Evolutionary conservation across 1,140 invertebrate species (phyloP), one percentile per base, ranked within the genome.

Genomic region (Xylocopa sonorina): DNA sequence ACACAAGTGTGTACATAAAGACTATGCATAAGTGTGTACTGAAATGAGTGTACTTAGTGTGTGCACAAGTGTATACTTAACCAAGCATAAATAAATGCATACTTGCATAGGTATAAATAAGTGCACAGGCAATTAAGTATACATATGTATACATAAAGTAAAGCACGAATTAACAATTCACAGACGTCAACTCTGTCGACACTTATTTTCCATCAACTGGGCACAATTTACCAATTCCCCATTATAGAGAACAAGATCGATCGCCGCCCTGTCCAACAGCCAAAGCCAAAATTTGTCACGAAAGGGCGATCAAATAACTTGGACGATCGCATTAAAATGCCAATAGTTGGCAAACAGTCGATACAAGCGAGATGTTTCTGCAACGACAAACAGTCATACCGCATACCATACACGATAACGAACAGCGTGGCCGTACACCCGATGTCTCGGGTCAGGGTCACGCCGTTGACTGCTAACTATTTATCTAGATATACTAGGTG

Each of bases 401-500:
- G 34, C 14, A 50, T 3, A 62, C 41, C 3, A n/a, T n/a, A n/a
- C n/a, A n/a, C n/a, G n/a, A 21, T 38, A 51, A 53, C 21, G n/a
- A 4, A 5, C 12, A 1, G 24, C 14, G 38, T 38, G 38, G n/a
- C n/a, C n/a, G n/a, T n/a, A 38, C 9, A 38, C 38, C 2, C 18
- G 66, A 12, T 66, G 18, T 34, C 32, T 7, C 12, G 32, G n/a
- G 21, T 2, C 32, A 60, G 32, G 9, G 9, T 27, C 16, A 34
- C 18, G 48, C 21, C 57, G 46, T 21, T 41, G 78, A 62, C 21
- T 41, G 66, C 66, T 72, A 72, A 73, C 60, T 80, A 80, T 76
- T 80, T 76, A 80, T 80, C 38, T 80, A 76, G 29, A 53, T 76
- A 14, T 68, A 68, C 38, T 73, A 46, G 27, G 6, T 58, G 32